Evolutionary conservation across 2,797 vertebrate genomes (phyloP).

Genomic region (Chromis chromis): DNA sequence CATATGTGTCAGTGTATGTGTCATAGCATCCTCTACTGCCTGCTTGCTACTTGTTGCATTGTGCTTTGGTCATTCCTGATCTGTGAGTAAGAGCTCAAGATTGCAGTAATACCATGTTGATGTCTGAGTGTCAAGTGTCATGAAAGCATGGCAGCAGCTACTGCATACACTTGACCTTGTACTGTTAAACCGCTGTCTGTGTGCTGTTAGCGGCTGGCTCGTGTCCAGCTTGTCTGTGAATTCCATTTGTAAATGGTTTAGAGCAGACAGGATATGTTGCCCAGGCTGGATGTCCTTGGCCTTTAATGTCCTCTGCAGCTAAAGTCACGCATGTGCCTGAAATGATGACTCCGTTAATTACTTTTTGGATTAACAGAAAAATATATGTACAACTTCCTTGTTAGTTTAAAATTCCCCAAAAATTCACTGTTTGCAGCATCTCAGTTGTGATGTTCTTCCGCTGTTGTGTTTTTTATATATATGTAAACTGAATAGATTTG

Average conservation of each 20-base stretch:
- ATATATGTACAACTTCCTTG: too few species aligned
- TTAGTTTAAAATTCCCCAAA: too few species aligned
- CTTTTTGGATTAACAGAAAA: not conserved
- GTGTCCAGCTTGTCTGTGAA: slow-evolving; percentile 6
- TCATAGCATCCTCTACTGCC: not conserved
- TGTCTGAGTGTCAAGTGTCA: slow-evolving; percentile 16
- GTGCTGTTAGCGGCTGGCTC: slow-evolving; percentile 13
- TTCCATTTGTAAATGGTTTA: slow-evolving; percentile 21
- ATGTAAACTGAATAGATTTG: not conserved
- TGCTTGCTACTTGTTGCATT: not conserved
- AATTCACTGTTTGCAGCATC: not conserved
- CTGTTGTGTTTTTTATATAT: not conserved
- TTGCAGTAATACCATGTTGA: slow-evolving; percentile 17
- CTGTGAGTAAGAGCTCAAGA: slow-evolving; percentile 16
- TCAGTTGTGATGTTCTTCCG: not conserved
- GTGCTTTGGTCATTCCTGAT: not conserved
- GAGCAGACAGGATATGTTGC: slow-evolving; percentile 11
- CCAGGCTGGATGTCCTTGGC: slow-evolving; percentile 5
- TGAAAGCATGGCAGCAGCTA: slow-evolving; percentile 4
- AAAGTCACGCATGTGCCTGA: not conserved
- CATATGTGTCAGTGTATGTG: not conserved
- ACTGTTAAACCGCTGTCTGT: slow-evolving; percentile 3
- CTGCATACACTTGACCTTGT: slow-evolving; percentile 1
- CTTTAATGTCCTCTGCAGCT: slow-evolving; percentile 21
- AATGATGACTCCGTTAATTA: not conserved